A percentile compares a stretch with the other conserved stretches of the same genome.
Conservation (phyloP, 2,888 invertebrate genomes). For the Cylindroiulus punctatus region DNA sequence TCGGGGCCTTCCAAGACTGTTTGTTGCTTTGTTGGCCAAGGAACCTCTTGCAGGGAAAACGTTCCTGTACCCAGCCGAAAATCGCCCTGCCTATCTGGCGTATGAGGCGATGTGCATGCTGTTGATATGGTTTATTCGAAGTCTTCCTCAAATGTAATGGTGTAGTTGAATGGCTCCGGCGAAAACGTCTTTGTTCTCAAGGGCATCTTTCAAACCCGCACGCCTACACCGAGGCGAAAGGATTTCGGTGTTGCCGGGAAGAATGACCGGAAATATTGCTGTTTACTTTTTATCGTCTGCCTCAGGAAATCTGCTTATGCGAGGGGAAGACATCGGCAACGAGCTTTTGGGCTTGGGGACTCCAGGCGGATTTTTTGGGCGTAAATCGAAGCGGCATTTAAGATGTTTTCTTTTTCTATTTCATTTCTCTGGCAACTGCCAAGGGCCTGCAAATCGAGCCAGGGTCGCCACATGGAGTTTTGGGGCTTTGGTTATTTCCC, state of each 20-base stretch:
- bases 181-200: not conserved
- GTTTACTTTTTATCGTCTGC: not conserved
- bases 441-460: too few relatives aligned
- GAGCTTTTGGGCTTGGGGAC: not conserved
- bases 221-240: not conserved
- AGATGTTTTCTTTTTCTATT: not conserved
- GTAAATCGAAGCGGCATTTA: not conserved
- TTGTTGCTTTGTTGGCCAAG: not conserved
- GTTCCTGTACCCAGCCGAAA: not conserved
- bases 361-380: not conserved
- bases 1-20: not conserved
- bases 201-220: constrained; percentile 19
- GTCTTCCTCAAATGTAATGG: not conserved
- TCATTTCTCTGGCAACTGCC: not conserved
- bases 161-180: not conserved
- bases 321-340: not conserved
- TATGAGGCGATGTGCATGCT: not conserved
- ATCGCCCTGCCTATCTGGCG: not conserved
- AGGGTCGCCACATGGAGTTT: not conserved
- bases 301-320: not conserved
- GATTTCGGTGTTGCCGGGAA: not conserved
- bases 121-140: not conserved
- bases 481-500: too few relatives aligned
- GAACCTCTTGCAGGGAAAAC: not conserved
- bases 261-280: constrained; percentile 14